Evolutionary conservation across 1,140 invertebrate species (phyloP), one percentile per base, ranked within the genome.

Genomic region (Procambarus clarkii): DNA sequence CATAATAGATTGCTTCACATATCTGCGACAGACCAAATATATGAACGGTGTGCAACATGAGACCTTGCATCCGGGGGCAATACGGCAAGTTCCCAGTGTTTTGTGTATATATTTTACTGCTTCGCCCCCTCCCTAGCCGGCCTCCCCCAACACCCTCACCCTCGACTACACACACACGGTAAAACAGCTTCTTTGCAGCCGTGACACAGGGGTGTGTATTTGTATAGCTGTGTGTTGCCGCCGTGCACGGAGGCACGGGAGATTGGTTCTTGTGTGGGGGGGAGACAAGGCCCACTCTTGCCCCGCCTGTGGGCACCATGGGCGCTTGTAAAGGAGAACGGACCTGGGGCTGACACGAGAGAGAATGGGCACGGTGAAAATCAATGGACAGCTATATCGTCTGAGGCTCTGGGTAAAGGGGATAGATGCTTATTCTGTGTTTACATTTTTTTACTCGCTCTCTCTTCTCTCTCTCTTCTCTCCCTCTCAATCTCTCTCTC

Each of bases 341-440:
- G 83, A 48, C 64, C 58, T 3, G 44, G 83, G 60, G 24, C 21
- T 18, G 44, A 60, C 83, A 85, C 83, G 13, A 85, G 83, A 85
- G 83, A 85, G 83, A 85, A 71, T 85, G 83, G 83, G 44, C 34
- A 74, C 64, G 18, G 64, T 54, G 83, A 85, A 85, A 85, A 85
- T 85, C 83, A 85, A 85, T 85, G 83, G 83, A 60, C 45, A 48
- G 64, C 83, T 85, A 71, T 85, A 69, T 13, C 83, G 83, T 85
- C 83, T 85, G 58, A 71, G 60, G 44, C 64, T 46, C 48, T 44
- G 83, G 45, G 83, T 85, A 85, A 85, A 85, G 83, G 83, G 83
- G 83, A 85, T 85, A 71, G 60, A 48, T 44, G 83, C 64, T 71
- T 85, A 45, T 60, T 84, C 58, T 44, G 24, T 85, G 83, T 85